Evolutionary conservation across 2,113 vertebrate species (phyloP), one percentile per base, ranked within the genome.

Genomic region (Galbula dea): DNA sequence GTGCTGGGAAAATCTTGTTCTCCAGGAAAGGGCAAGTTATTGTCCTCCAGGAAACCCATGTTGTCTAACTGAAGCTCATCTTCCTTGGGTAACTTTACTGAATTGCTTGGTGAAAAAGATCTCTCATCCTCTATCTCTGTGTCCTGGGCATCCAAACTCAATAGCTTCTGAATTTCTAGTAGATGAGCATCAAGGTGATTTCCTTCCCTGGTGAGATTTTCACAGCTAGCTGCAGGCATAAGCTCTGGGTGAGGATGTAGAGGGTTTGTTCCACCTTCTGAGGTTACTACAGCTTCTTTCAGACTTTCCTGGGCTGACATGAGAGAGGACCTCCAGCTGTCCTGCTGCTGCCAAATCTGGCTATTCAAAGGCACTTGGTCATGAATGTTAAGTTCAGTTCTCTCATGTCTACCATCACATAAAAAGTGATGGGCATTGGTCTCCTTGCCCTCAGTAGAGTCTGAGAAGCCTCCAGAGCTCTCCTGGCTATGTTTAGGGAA

Each of bases 321-420:
- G 7, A 58, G 43, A 57, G 39, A 36, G 2, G 32, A 9, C 46
- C 39, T 67, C 10, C 39, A 30, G n/a, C 27, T 54, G 14, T 58
- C 27, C 18, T 7, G 2, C 15, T 74, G 67, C 24, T 77, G 76
- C 41, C 19, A 22, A 61, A n/a, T n/a, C 41, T 80, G 75, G 14
- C 20, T 43, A 3, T 83, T 85, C 51, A 63, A 62, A 81, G 41
- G 7, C 34, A 22, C 8, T n/a, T 59, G 75, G 30, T 45, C 37
- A 17, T 29, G n/a, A 57, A 62, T 10, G 15, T 79, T 73, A 61
- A 14, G 23, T 48, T 63, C 49, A n/a, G 27, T 52, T 88, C 12
- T 54, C 30, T 59, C 22, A 6, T 0, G 0, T 83, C 57, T 39
- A 23, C 59, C 39, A 17, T 13, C 8, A 1, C 5, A 26, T 67